Evolutionary conservation across 2,888 invertebrate genomes (phyloP), one percentile per base, ranked within the genome.

Genomic region (Colostygia pectinataria): DNA sequence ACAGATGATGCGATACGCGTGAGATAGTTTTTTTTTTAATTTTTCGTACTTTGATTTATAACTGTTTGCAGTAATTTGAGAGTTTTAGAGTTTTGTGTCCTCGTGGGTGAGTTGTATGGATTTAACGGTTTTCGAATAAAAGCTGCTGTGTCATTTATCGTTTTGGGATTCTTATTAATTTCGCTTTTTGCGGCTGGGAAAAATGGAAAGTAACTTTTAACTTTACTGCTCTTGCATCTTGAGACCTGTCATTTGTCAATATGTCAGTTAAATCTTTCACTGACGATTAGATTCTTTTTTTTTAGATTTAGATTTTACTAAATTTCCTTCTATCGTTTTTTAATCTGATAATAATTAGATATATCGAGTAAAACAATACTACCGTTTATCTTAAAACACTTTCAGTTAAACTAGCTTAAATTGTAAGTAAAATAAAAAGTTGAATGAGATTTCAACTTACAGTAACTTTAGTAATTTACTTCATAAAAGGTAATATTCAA

Each of bases 1-100:
- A 51, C 53, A 79, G 82, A 84, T 80, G 85, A 82, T 78, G 68
- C 66, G 65, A 78, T 76, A 74, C 68, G 71, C 86, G 90, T 88
- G 90, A 88, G 88, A 90, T 87, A 85, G 65, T 82, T 80, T 78
- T 83, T 83, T 57, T 84, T 77, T 66, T 55, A 23, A 36, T 60
- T 65, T 74, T 78, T 73, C 63, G 58, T 65, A 66, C 62, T 71
- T 78, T 88, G 89, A 90, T 88, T 89, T 89, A 89, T 89, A 77
- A 78, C 81, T 90, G 90, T 90, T 90, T 90, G 80, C 71, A 74
- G 89, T 89, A 88, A 90, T 90, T 89, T 89, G 85, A 90, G 83
- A 87, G 61, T 83, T 85, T 86, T 89, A 89, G 82, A 74, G 77
- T 68, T 70, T 74, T 74, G 63, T 70, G 47, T 71, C 63, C 70